phyloP scores from a whole-genome alignment of 2,888 invertebrate species.

The Dynastes tityus region DNA sequence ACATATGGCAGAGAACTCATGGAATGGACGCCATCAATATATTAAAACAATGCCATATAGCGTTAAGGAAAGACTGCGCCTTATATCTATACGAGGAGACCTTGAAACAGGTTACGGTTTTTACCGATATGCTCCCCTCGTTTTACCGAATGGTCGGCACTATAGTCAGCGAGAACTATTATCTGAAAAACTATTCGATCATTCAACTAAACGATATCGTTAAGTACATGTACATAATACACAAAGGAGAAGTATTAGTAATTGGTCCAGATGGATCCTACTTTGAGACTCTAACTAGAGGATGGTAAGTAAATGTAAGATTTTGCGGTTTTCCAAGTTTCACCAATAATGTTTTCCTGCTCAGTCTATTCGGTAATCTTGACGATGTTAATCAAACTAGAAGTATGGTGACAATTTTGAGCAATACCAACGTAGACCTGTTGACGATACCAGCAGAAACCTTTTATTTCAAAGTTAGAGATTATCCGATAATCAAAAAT shows the following conservation, averaged over 20 bases:
- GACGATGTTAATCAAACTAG: slow-evolving; percentile 41
- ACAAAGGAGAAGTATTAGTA: slow-evolving; percentile 57
- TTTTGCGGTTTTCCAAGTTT: neutral
- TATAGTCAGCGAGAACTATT: slow-evolving; percentile 56
- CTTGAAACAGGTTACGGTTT: slow-evolving; percentile 55
- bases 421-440: slow-evolving; percentile 38
- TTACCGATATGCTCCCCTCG: slow-evolving; percentile 53
- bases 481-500: slow-evolving; percentile 52
- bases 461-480: slow-evolving; percentile 52
- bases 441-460: slow-evolving; percentile 30
- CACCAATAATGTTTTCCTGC: slow-evolving; percentile 2
- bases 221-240: slow-evolving; percentile 58
- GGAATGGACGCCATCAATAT: slow-evolving; percentile 57
- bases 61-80: slow-evolving; percentile 57
- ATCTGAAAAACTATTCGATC: slow-evolving; percentile 55
- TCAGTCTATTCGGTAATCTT: slow-evolving; percentile 46
- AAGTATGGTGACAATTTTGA: slow-evolving; percentile 46
- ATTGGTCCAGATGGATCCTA: slow-evolving; percentile 56
- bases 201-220: slow-evolving; percentile 58
- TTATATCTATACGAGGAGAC: slow-evolving; percentile 58
- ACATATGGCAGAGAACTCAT: slow-evolving; percentile 59
- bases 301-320: slow-evolving; percentile 47
- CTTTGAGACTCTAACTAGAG: slow-evolving; percentile 54
- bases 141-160: slow-evolving; percentile 57
- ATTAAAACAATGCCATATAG: slow-evolving; percentile 57